A percentile compares a stretch with the other conserved stretches of the same genome.
These are phyloP conservation scores for Poecilia velifera DNA, from an alignment of 2,797 vertebrate species.

Conservation along the genomic window DNA sequence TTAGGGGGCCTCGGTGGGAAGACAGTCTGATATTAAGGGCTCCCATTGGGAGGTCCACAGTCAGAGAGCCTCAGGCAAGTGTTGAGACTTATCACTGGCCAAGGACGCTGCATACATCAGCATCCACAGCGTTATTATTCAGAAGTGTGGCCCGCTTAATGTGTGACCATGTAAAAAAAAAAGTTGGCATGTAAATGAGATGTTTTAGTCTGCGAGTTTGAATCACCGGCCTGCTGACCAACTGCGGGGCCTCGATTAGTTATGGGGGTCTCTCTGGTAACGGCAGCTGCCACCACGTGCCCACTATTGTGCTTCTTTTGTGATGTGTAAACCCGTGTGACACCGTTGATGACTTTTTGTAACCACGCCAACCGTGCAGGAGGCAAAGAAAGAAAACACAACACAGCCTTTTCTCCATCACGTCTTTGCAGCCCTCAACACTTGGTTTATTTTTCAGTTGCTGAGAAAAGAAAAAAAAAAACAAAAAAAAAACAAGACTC, in stretches of 20 bases:
- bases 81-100: slow-evolving; percentile 46
- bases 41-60: slow-evolving; percentile 41
- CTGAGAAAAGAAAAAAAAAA: slow-evolving; percentile 70
- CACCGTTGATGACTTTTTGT: slow-evolving; percentile 10
- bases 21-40: slow-evolving; percentile 18
- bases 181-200: slow-evolving; percentile 52
- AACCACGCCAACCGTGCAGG: slow-evolving; percentile 19
- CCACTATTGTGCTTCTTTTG: slow-evolving; percentile 34
- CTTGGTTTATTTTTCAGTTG: slow-evolving; percentile 81
- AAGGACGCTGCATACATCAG: slow-evolving; percentile 44
- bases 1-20: slow-evolving; percentile 22
- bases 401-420: slow-evolving; percentile 23
- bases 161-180: slow-evolving; percentile 49
- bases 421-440: slow-evolving; percentile 49
- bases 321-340: slow-evolving; percentile 30
- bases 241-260: slow-evolving; percentile 57
- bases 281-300: slow-evolving; percentile 27
- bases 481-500: slow-evolving; percentile 42
- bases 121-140: slow-evolving; percentile 19
- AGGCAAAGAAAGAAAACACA: slow-evolving; percentile 33
- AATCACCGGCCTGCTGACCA: slow-evolving; percentile 52
- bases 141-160: slow-evolving; percentile 47
- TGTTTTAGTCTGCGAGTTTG: slow-evolving; percentile 31
- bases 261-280: slow-evolving; percentile 36
- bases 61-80: slow-evolving; percentile 61